These are phyloP conservation scores for Trypoxylon attenuatum DNA, from an alignment of 2,888 invertebrate genomes.

Conservation along the genomic window DNA sequence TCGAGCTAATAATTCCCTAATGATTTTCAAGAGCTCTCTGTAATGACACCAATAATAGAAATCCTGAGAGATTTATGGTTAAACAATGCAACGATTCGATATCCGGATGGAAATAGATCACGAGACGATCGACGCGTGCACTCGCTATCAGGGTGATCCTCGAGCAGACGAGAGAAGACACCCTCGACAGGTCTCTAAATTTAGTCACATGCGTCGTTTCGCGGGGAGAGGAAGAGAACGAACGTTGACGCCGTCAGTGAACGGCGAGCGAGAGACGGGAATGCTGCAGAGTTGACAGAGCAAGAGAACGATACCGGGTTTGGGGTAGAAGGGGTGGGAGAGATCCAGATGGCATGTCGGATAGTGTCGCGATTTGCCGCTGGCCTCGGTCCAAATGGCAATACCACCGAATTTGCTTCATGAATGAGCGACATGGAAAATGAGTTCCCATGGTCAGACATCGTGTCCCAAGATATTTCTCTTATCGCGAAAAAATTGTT, in stretches of 20 bases:
- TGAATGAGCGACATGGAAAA: slow-evolving; percentile 60
- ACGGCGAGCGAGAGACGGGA: background rate
- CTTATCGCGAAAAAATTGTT: no score
- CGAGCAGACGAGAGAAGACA: slow-evolving; percentile 14
- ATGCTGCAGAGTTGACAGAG: no score
- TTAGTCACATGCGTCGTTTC: slow-evolving; percentile 54
- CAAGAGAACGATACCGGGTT: no score
- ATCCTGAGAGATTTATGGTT: no score
- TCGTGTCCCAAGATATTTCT: no score
- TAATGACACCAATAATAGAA: no score
- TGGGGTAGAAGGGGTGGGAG: slow-evolving; percentile 8
- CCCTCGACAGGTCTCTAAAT: slow-evolving; percentile 48
- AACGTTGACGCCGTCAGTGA: slow-evolving; percentile 13
- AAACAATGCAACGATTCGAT: no score
- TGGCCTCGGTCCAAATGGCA: slow-evolving; percentile 65
- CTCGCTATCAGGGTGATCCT: slow-evolving; percentile 17
- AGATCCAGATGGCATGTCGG: slow-evolving; percentile 49
- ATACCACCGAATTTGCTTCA: slow-evolving; percentile 52
- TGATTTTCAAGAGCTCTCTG: no score
- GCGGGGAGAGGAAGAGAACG: slow-evolving; percentile 42
- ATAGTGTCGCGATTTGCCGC: slow-evolving; percentile 64
- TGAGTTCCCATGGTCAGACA: slow-evolving; percentile 20
- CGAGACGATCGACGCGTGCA: no score
- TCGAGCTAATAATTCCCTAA: no score
- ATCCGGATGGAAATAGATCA: no score